These are phyloP conservation scores for Perca fluviatilis DNA, from an alignment of 2,113 vertebrate species.

Conservation along the genomic window DNA sequence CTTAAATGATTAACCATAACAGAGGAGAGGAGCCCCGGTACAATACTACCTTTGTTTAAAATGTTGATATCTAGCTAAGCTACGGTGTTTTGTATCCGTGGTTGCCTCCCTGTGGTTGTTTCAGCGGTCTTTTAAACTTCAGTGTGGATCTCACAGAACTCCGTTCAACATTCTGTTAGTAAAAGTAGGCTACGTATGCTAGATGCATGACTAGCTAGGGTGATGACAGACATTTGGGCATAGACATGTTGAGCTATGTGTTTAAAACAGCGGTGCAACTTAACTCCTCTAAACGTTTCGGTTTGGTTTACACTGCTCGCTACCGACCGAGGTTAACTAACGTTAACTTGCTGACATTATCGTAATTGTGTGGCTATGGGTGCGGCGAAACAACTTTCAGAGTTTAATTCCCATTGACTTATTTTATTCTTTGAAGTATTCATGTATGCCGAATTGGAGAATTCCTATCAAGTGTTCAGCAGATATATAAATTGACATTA, in stretches of 20 bases:
- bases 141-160: background rate
- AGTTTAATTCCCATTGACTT: no score
- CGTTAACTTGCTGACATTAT: background rate
- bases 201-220: no score
- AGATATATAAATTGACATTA: rapidly evolving
- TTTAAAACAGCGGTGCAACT: background rate
- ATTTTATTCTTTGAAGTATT: background rate
- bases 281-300: background rate
- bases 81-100: background rate
- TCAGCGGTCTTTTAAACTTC: background rate
- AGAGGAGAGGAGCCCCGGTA: background rate
- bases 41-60: background rate
- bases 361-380: background rate
- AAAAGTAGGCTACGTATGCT: background rate
- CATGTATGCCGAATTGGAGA: background rate
- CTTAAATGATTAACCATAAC: background rate
- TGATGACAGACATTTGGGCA: background rate
- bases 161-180: background rate
- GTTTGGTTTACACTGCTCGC: background rate
- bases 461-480: background rate
- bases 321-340: background rate
- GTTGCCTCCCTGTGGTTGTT: background rate
- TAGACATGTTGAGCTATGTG: background rate
- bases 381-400: background rate
- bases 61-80: no score